Percentiles rank a stretch among this genome's conserved stretches.
phyloP scores from a whole-genome alignment of 2,797 vertebrate species.

The Oophaga sylvatica region DNA sequence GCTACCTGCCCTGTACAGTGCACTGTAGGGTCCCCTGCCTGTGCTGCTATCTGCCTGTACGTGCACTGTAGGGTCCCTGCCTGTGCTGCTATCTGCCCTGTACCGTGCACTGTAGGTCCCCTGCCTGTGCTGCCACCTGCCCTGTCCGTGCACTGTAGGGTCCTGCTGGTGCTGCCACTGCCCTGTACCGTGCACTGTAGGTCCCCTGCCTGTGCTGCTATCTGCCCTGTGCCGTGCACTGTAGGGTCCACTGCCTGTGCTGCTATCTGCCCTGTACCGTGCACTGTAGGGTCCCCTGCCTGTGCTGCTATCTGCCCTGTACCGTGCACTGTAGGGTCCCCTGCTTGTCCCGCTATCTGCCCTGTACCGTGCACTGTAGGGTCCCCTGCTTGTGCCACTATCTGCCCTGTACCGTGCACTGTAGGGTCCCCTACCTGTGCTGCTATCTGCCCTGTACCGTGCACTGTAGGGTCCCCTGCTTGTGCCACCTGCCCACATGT shows the following conservation, averaged over 20 bases:
- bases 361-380: background rate
- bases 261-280: no score
- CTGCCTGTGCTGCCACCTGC: background rate
- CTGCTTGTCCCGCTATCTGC: background rate
- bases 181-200: no score
- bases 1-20: no score
- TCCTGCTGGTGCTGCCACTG: no score
- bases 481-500: background rate
- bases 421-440: background rate
- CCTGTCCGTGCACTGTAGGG: background rate
- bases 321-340: no score
- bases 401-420: background rate
- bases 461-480: no score
- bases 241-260: background rate
- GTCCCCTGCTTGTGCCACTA: background rate
- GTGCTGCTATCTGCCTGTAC: background rate
- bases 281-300: no score
- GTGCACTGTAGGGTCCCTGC: no score
- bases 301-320: no score
- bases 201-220: background rate
- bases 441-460: background rate
- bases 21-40: no score
- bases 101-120: no score
- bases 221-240: background rate
- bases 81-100: background rate